Evolutionary conservation across 2,797 vertebrate species (phyloP), one percentile per base, ranked within the genome.

Genomic region (Characodon lateralis): DNA sequence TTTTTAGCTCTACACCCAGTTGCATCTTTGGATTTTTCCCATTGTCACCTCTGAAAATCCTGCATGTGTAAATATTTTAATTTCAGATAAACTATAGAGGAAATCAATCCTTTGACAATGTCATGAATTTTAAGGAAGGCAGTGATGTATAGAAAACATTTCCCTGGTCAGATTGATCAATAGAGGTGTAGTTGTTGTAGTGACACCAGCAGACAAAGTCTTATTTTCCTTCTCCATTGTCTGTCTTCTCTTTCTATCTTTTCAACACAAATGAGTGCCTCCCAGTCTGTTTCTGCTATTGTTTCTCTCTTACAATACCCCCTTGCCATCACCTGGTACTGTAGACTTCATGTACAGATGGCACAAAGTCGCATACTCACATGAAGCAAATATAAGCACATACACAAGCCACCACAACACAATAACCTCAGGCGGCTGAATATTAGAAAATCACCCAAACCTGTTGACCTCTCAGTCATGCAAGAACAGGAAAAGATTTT

Each of bases 401-500:
- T 73, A 87, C 86, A 85, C 87, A 88, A 83, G 84, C 72, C 78
- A 80, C 81, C 78, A 76, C 83, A 88, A 90, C 90, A 92, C 91
- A 95, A 84, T 97, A 96, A 96, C 96, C 95, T 84, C 89, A 84
- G 95, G 95, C 95, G 84, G 43, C 88, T 91, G 91, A 96, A 97
- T 98, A 98, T 96, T 96, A 96, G 95, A 96, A 96, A 96, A 96
- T 96, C 96, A 96, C 87, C 89, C 90, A 90, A 94, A 94, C 89
- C 91, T 90, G 92, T 92, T 89, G 85, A 92, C 83, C 92, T 88
- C 89, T 89, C 92, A 92, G 91, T 90, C 89, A 81, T 88, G 83
- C 89, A 89, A 89, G 86, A 89, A 83, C 85, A 89, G 88, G 87
- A 88, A 88, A 84, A 92, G 92, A 87, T 89, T 94, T 92, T 83